Base-by-base conservation (phyloP, 1,140 invertebrate species). In the Myzus persicae region DNA sequence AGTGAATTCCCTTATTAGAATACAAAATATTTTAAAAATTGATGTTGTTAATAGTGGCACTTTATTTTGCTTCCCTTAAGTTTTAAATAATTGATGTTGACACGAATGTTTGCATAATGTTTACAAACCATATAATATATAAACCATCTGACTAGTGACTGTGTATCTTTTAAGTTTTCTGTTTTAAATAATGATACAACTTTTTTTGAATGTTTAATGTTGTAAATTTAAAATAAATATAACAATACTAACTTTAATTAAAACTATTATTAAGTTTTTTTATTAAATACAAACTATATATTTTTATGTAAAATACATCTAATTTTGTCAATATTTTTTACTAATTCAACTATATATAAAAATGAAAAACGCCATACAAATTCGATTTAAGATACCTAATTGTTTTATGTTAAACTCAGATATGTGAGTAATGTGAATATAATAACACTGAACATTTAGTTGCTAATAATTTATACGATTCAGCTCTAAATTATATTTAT, bases 21-120 rank as follows among this genome's bases (percentile, higher is more conserved):
- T 3, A 76, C 31, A 3, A n/a, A 76, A n/a, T 76, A n/a, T 36
- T n/a, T 76, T 76, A 76, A n/a, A n/a, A n/a, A 76, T 76, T 0
- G 4, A 76, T n/a, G 1, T 20, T 76, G 31, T 1, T 76, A 76
- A n/a, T 76, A 76, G 59, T 76, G 31, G 26, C 31, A n/a, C 31
- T 76, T 76, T 76, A 76, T 76, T 76, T 76, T 18, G n/a, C 14
- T n/a, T 76, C 59, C 20, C 31, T 76, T 76, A 76, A 76, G 59
- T 76, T 76, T 76, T 76, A 76, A 76, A 76, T 76, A 76, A 76
- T n/a, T 76, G 59, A 76, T 76, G n/a, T 76, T 76, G 59, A 76
- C 31, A 76, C n/a, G 59, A 76, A 14, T n/a, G n/a, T 36, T 76
- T 36, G n/a, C 59, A 76, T 76, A n/a, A n/a, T 76, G 59, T 76